Conservation (phyloP, 2,797 vertebrate species). For the Sebastes glaucus region DNA sequence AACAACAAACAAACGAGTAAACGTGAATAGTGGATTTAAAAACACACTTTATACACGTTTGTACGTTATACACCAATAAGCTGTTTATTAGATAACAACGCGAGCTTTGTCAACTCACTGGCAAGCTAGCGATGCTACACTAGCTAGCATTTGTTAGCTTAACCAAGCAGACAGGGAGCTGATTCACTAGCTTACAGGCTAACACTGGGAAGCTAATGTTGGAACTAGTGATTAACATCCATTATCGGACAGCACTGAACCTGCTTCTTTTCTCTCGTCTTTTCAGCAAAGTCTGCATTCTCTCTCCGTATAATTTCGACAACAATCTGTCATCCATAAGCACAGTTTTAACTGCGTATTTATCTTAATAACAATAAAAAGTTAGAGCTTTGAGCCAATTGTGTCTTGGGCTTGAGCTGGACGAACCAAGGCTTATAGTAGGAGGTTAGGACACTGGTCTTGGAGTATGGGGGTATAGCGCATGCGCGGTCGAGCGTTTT, state of each 20-base stretch:
- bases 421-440: background rate
- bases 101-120: slow-evolving; percentile 59
- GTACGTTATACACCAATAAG: background rate
- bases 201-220: slow-evolving; percentile 17
- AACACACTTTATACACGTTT: no score
- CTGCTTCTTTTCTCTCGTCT: background rate
- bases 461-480: no score
- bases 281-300: background rate
- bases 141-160: slow-evolving; percentile 56
- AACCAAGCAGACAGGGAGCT: slow-evolving; percentile 50
- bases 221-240: background rate
- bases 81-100: background rate
- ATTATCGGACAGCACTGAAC: slow-evolving; percentile 30
- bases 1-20: background rate
- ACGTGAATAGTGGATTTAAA: background rate
- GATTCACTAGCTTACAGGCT: slow-evolving; percentile 51
- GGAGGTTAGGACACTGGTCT: no score
- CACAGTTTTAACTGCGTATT: fast-evolving
- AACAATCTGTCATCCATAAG: background rate
- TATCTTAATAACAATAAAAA: background rate
- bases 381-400: background rate
- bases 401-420: background rate
- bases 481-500: no score
- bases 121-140: slow-evolving; percentile 57
- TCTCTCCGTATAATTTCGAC: background rate